A percentile compares a stretch with the other conserved stretches of the same genome.
These are phyloP conservation scores for Echinometra lucunter DNA, from an alignment of 53 echinoderm and acorn worm species.

Conservation along the genomic window DNA sequence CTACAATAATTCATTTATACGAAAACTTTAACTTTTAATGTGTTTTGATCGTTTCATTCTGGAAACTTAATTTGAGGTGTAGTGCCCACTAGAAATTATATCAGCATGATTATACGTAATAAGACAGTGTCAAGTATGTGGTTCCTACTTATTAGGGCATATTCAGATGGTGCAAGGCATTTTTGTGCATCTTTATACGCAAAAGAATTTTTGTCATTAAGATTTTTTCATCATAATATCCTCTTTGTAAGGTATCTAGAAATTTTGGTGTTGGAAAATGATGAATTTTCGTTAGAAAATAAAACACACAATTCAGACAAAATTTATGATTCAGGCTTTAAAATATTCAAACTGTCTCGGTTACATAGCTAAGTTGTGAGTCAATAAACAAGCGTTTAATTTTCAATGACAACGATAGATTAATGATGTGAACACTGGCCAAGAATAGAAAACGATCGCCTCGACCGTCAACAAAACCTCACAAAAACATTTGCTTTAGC, in stretches of 20 bases:
- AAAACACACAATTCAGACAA: background rate
- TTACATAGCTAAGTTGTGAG: background rate
- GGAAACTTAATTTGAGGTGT: background rate
- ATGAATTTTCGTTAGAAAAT: too few relatives aligned
- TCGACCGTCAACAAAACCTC: background rate
- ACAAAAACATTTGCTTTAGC: constrained; percentile 25
- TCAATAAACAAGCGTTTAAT: background rate
- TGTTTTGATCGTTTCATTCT: background rate
- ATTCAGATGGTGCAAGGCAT: background rate
- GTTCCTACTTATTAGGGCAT: background rate
- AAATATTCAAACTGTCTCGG: background rate
- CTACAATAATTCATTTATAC: background rate
- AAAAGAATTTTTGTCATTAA: background rate
- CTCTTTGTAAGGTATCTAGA: background rate
- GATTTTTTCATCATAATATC: background rate
- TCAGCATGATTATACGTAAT: background rate
- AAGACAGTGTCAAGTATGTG: background rate
- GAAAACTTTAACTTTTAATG: background rate
- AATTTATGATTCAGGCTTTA: background rate
- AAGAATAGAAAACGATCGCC: background rate
- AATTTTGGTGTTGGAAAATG: background rate
- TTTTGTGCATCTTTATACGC: background rate
- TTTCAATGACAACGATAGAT: constrained; percentile 15
- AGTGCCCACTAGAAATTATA: background rate
- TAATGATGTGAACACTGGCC: background rate